phyloP scores from a whole-genome alignment of 2,113 vertebrate species.

The Azemiops feae region DNA sequence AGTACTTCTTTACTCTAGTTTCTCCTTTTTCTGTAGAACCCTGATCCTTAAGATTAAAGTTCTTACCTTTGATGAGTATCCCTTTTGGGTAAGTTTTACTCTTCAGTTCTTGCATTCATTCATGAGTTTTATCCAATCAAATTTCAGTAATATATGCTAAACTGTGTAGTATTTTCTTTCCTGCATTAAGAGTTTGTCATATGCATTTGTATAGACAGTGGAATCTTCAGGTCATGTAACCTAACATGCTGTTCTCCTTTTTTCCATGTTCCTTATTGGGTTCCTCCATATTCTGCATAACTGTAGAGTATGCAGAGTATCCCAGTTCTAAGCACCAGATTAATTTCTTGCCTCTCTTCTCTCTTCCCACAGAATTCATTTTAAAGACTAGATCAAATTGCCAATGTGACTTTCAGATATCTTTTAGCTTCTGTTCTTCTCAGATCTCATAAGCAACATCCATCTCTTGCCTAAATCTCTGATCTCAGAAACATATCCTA shows the following conservation, averaged over 20 bases:
- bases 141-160: background rate
- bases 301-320: background rate
- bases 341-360: background rate
- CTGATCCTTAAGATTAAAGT: background rate
- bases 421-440: background rate
- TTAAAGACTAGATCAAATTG: background rate
- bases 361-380: background rate
- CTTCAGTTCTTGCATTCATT: background rate
- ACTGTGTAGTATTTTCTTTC: background rate
- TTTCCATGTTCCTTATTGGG: background rate
- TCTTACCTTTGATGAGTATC: background rate
- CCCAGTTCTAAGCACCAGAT: background rate
- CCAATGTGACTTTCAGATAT: background rate
- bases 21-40: background rate
- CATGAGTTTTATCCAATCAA: background rate
- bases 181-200: background rate
- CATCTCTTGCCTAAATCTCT: background rate
- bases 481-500: background rate
- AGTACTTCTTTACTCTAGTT: background rate
- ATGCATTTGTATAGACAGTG: background rate
- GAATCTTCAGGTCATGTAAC: background rate
- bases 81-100: background rate
- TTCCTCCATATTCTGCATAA: background rate
- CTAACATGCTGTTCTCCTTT: background rate
- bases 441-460: background rate